Conservation (phyloP, 2,797 vertebrate species). For the Rhinichthys osculus region DNA sequence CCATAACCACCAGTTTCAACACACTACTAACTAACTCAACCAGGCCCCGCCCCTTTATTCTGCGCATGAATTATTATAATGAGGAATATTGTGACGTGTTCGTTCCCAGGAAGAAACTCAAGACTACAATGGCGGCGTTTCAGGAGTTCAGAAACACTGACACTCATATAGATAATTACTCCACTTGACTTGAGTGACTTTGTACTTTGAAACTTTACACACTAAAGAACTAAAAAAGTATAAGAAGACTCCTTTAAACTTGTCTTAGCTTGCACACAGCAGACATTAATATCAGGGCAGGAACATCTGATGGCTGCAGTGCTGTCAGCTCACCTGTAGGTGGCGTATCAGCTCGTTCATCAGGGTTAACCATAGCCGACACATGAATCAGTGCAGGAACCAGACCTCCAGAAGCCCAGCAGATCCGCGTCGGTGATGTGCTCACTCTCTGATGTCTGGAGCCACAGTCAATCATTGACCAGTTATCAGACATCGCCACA, state of each 20-base stretch:
- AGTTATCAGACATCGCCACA: constrained; percentile 49
- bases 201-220: neutral
- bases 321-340: neutral
- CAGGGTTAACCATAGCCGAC: neutral
- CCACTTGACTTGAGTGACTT: neutral
- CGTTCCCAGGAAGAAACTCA: too few relatives aligned
- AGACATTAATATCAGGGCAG: neutral
- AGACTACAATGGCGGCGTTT: neutral
- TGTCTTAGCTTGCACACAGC: neutral
- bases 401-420: neutral
- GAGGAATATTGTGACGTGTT: too few relatives aligned
- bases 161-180: neutral
- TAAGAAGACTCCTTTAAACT: neutral
- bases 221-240: neutral
- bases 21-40: too few relatives aligned
- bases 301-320: neutral
- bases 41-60: too few relatives aligned
- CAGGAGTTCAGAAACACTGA: neutral
- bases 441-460: neutral
- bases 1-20: too few relatives aligned
- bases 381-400: neutral
- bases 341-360: neutral
- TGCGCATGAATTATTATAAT: too few relatives aligned
- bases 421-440: neutral
- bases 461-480: constrained; percentile 61